These are phyloP conservation scores for Epizoanthus stellaris DNA, from an alignment of 92 coral and sea anemone species.

Conservation along the genomic window DNA sequence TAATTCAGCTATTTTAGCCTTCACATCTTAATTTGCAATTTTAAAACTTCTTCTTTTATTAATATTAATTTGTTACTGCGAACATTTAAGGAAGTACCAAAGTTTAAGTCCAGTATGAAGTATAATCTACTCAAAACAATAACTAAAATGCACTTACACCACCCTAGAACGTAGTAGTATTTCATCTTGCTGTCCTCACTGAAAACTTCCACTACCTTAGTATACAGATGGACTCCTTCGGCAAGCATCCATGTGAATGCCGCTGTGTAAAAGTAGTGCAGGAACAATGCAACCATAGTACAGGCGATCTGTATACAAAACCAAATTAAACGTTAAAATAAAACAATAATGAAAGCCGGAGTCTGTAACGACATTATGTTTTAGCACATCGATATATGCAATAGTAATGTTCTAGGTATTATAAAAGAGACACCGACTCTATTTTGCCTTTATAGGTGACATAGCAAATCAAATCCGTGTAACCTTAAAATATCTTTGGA, in stretches of 20 bases:
- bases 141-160: constrained; percentile 77
- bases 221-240: constrained; percentile 94
- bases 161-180: constrained; percentile 91
- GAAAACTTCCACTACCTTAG: constrained; percentile 94
- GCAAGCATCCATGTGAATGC: constrained; percentile 95
- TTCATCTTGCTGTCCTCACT: constrained; percentile 93
- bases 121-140: too few relatives aligned
- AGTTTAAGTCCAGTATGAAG: too few relatives aligned
- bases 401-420: not conserved
- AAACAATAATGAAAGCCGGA: not conserved
- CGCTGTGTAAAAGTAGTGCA: constrained; percentile 95
- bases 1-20: too few relatives aligned
- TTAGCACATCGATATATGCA: not conserved
- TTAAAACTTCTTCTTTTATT: too few relatives aligned
- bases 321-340: not conserved
- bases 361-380: not conserved
- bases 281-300: constrained; percentile 79
- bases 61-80: too few relatives aligned
- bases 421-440: too few relatives aligned
- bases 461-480: too few relatives aligned
- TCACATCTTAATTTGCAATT: too few relatives aligned
- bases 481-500: too few relatives aligned
- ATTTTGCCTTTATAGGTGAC: too few relatives aligned
- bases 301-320: constrained; percentile 76
- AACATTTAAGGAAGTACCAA: too few relatives aligned